Evolutionary conservation across 2,797 vertebrate genomes (phyloP).

Genomic region (Coreius guichenoti): DNA sequence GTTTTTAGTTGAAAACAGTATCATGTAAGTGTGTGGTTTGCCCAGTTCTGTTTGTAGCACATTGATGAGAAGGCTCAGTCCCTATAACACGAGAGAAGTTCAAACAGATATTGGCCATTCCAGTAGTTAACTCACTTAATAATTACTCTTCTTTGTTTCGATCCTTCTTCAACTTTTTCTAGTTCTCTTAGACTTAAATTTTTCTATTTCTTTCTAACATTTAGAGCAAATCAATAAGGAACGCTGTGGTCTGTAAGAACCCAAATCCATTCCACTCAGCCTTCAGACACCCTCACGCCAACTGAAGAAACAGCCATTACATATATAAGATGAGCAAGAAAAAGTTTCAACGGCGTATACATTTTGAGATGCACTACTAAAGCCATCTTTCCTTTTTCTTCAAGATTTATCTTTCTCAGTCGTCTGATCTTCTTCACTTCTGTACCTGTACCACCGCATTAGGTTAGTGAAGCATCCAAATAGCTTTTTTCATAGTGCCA

Average conservation of each 20-base stretch:
- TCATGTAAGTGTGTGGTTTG: not conserved
- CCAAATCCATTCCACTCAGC: slow-evolving; percentile 62
- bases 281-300: slow-evolving; percentile 23
- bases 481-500: slow-evolving; percentile 5
- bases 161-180: slow-evolving; percentile 34
- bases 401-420: slow-evolving; percentile 20
- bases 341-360: slow-evolving; percentile 14
- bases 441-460: not conserved
- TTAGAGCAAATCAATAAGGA: slow-evolving; percentile 37
- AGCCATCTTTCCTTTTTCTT: slow-evolving; percentile 32
- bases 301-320: slow-evolving; percentile 19
- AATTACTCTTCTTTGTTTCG: slow-evolving; percentile 32
- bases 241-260: not conserved
- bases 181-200: slow-evolving; percentile 16
- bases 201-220: slow-evolving; percentile 33
- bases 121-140: slow-evolving; percentile 27
- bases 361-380: not conserved
- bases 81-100: not conserved
- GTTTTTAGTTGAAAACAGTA: not conserved
- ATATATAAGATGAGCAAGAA: slow-evolving; percentile 14
- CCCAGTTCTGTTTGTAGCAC: not conserved
- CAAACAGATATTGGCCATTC: not conserved
- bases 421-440: slow-evolving; percentile 2
- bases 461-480: slow-evolving; percentile 5
- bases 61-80: not conserved